These are phyloP conservation scores for Cordilura impudica DNA, from an alignment of 2,888 invertebrate species.

Conservation along the genomic window DNA sequence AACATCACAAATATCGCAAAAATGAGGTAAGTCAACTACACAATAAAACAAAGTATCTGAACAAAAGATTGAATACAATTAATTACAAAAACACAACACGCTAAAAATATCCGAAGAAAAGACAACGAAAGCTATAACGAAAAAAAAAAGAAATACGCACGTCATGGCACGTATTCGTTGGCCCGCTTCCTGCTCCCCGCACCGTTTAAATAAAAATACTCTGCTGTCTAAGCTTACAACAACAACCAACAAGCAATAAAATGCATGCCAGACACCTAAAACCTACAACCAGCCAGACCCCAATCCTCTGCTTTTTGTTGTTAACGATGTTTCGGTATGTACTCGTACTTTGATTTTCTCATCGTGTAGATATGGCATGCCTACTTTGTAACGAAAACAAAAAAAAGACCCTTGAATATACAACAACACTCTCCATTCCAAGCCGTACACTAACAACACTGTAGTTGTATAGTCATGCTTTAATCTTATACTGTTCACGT, in stretches of 20 bases:
- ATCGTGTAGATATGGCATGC: not conserved
- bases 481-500: slow-evolving; percentile 80
- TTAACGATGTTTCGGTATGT: not conserved
- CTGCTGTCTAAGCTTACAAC: not conserved
- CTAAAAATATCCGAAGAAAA: slow-evolving; percentile 34
- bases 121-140: not conserved
- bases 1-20: not conserved
- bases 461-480: slow-evolving; percentile 38
- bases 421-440: slow-evolving; percentile 9
- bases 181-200: not conserved
- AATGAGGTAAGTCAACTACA: slow-evolving; percentile 9
- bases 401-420: slow-evolving; percentile 42
- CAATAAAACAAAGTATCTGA: not conserved
- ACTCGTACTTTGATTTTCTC: slow-evolving; percentile 1
- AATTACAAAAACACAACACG: slow-evolving; percentile 10
- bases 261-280: slow-evolving; percentile 38
- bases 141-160: slow-evolving; percentile 21
- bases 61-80: slow-evolving; percentile 17
- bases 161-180: slow-evolving; percentile 41
- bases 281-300: slow-evolving; percentile 14
- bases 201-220: not conserved
- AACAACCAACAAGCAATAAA: not conserved
- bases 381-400: not conserved
- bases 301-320: slow-evolving; percentile 2
- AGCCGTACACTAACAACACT: not conserved